Evolutionary conservation across 2,888 invertebrate genomes (phyloP), one percentile per base, ranked within the genome.

Genomic region (Epirrhoe tristata): DNA sequence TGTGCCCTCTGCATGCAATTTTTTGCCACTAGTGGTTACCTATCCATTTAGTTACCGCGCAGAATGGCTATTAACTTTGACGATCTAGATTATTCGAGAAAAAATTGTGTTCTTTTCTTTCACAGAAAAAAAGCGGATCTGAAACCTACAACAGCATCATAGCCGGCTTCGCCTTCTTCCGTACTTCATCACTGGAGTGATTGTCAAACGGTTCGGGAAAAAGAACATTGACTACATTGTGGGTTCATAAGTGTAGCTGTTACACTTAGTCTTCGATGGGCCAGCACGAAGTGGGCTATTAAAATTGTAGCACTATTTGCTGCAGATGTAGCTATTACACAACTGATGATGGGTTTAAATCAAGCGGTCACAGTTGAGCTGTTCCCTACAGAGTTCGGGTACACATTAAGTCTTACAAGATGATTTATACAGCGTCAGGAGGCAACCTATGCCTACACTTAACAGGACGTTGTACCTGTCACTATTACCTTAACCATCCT

Each of bases 361-460:
- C 84, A 85, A 39, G 81, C 81, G 0, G 70, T 81, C 5, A 69
- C 80, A 1, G 77, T 89, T 5, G 86, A 88, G 50, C 70, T 84
- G 0, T 85, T 88, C 61, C 87, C 88, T 0, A 89, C 89, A 1
- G 76, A 76, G 7, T 81, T 82, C 24, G 82, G 88, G 89, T 89
- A 57, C n/a, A n/a, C n/a, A n/a, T n/a, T n/a, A n/a, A n/a, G n/a
- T n/a, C n/a, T n/a, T n/a, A n/a, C n/a, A n/a, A n/a, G n/a, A n/a
- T n/a, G n/a, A n/a, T n/a, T n/a, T n/a, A n/a, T n/a, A n/a, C n/a
- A n/a, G n/a, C n/a, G n/a, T n/a, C n/a, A n/a, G n/a, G n/a, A n/a
- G n/a, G n/a, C n/a, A n/a, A n/a, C n/a, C n/a, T n/a, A n/a, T n/a
- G n/a, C n/a, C n/a, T n/a, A n/a, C n/a, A n/a, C n/a, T n/a, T n/a